Conservation (phyloP, 2,113 vertebrate genomes). For the Plotosus lineatus region DNA sequence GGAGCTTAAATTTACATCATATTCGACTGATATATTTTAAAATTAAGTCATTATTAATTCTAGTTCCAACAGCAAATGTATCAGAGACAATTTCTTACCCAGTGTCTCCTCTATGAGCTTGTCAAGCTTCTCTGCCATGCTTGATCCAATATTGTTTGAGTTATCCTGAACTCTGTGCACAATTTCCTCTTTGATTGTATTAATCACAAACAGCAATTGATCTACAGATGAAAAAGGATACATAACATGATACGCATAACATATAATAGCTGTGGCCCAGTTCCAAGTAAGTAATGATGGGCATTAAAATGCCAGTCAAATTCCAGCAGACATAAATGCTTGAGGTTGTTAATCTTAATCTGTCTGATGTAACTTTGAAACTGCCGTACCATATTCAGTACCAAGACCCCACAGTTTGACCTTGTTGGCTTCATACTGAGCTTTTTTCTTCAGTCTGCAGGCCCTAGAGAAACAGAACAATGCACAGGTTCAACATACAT, state of each 20-base stretch:
- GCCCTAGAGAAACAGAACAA: constrained; percentile 73
- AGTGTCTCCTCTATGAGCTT: constrained; percentile 91
- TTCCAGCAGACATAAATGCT: constrained; percentile 20
- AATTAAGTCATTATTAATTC: no score
- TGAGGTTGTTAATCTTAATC: background rate
- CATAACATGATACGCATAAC: background rate
- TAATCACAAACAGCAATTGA: constrained; percentile 96
- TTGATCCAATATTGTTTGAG: constrained; percentile 79
- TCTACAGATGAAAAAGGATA: constrained; percentile 73
- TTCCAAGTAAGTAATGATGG: background rate
- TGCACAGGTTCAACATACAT: background rate
- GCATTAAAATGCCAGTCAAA: background rate
- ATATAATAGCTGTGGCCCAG: background rate
- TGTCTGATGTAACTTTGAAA: constrained; percentile 13
- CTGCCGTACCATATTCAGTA: constrained; percentile 92
- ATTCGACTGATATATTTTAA: no score
- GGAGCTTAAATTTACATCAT: no score
- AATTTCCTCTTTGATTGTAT: constrained; percentile 98
- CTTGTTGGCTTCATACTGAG: constrained; percentile 99
- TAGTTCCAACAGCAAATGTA: background rate
- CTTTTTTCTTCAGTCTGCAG: constrained; percentile 98
- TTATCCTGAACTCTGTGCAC: constrained; percentile 89
- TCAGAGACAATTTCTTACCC: constrained; percentile 74
- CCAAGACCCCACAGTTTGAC: constrained; percentile 99
- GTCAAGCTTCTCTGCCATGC: constrained; percentile 92